Evolutionary conservation across 2,113 vertebrate genomes (phyloP), one percentile per base, ranked within the genome.

Genomic region (Carassius carassius): DNA sequence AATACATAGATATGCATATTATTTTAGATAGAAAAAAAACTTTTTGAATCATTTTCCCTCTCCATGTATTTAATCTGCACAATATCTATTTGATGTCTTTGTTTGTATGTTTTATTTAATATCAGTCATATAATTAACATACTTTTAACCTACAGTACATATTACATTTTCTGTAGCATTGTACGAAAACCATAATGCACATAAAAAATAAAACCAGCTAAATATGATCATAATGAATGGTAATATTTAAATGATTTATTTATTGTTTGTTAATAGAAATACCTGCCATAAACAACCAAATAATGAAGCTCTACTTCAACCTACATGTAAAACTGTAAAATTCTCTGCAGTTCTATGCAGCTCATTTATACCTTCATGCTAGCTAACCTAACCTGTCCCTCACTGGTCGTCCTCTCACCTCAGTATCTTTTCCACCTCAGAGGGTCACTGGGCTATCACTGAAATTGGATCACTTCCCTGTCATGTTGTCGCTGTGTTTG

Each of bases 401-500:
- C 44, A 89, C 83, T 83, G 83, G 90, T 92, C 89, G 89, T 89
- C 86, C 81, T 89, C 63, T 86, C 13, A 72, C 35, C 69, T 72
- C 35, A 44, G 89, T 88, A 88, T 90, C 81, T 91, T 88, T 86
- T 88, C 70, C 87, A 89, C 89, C 85, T 85, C 3, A 85, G 78
- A 77, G 85, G 89, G 90, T 91, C 88, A 81, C 8, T 78, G 89
- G 92, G 92, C 92, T 94, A 93, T 94, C 93, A 80, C 86, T 91
- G 90, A 91, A 93, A 94, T 93, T 91, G 91, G 92, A 94, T 92
- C 91, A 89, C 90, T 91, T 90, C 86, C 80, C 90, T 93, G 91
- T 90, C 91, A 89, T 91, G 89, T 87, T 90, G 90, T 93, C 86
- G 86, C 88, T 58, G 86, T 92, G 92, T 94, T 93, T 94, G 93